Percentiles rank a stretch among this genome's conserved stretches.
phyloP scores from a whole-genome alignment of 2,113 vertebrate genomes.

The Microcebus griseorufus region DNA sequence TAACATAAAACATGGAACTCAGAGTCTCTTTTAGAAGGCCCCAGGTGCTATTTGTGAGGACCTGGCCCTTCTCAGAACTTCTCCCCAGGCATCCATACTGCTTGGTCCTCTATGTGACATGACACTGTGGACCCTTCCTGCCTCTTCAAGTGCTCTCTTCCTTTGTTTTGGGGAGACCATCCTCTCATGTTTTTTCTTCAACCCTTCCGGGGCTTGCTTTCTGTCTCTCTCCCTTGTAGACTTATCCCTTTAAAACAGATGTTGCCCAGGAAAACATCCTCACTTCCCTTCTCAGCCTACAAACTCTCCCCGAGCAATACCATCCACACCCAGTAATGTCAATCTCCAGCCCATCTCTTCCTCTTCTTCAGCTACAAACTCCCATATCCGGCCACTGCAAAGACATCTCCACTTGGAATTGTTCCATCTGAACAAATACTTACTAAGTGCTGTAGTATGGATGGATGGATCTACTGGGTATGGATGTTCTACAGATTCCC shows the following conservation, averaged over 20 bases:
- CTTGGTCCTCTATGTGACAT: no score
- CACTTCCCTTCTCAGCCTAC: not conserved
- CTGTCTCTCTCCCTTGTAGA: not conserved
- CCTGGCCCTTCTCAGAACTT: not conserved
- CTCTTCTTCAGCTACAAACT: not conserved
- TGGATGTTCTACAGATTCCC: not conserved
- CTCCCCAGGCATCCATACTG: not conserved
- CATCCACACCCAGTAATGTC: not conserved
- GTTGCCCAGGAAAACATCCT: not conserved
- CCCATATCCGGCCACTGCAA: not conserved
- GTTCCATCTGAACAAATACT: not conserved
- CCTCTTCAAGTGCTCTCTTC: not conserved
- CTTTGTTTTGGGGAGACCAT: not conserved
- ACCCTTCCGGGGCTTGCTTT: not conserved
- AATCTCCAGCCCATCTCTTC: not conserved
- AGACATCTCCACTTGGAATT: not conserved
- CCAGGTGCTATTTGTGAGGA: not conserved
- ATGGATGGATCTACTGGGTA: no score
- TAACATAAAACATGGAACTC: not conserved
- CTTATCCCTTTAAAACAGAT: not conserved
- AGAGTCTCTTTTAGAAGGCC: not conserved
- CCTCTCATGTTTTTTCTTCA: not conserved
- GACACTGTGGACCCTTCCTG: not conserved
- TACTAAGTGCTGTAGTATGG: not conserved
- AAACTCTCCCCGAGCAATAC: not conserved